Conservation (phyloP, 2,797 vertebrate genomes). For the Premnoplex brunnescens region DNA sequence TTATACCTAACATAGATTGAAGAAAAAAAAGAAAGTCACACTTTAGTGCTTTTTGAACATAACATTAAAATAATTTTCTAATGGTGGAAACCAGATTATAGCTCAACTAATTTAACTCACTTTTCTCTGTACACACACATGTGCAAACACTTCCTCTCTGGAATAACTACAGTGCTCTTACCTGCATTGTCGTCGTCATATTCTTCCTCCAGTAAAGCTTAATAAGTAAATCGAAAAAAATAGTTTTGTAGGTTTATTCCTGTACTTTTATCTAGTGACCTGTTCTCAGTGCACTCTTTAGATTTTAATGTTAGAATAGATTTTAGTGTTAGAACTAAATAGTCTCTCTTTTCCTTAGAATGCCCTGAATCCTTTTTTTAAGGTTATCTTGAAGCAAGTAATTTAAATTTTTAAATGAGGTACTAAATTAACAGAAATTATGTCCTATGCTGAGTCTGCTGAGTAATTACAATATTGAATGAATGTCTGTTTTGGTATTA, state of each 20-base stretch:
- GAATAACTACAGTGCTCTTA: neutral
- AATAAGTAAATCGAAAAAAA: neutral
- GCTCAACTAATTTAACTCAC: neutral
- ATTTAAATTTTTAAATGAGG: neutral
- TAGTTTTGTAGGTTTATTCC: neutral
- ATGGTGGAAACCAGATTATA: neutral
- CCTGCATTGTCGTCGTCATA: neutral
- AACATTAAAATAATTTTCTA: neutral
- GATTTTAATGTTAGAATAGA: neutral
- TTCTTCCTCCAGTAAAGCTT: neutral
- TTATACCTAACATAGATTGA: neutral
- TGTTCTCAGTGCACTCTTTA: neutral
- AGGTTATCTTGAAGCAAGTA: neutral
- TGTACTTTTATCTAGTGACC: neutral
- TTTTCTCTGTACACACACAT: neutral
- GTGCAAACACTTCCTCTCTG: neutral
- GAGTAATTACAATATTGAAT: neutral
- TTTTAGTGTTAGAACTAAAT: neutral
- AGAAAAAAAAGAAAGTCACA: neutral
- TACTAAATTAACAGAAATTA: neutral
- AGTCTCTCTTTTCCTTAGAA: neutral
- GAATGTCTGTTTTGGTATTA: neutral
- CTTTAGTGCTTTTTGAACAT: neutral
- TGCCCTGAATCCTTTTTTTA: neutral
- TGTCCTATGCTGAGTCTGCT: neutral